Evolutionary conservation across 2,888 invertebrate species (phyloP), one percentile per base, ranked within the genome.

Genomic region (Drosophila borealis): DNA sequence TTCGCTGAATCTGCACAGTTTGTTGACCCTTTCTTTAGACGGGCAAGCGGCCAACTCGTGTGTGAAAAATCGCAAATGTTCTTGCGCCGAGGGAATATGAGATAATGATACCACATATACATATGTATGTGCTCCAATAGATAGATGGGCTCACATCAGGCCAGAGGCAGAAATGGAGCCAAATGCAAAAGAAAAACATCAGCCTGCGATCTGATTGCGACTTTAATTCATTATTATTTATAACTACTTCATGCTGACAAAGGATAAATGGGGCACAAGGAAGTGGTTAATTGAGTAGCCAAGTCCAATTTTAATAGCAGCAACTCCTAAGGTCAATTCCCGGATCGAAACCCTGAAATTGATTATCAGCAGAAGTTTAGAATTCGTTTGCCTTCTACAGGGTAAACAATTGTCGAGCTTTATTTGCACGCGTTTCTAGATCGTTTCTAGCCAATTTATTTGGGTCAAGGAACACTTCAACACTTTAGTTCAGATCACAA

Each of bases 21-120:
- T 83, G 74, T 87, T 83, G 82, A 83, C 84, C 82, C 78, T 80
- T 48, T 46, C 14, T 17, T 17, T 17, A 17, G 34, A 70, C 49
- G 41, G 34, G 48, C 66, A 57, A 51, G 67, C 57, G 4, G 66
- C 53, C 66, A 77, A 54, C 51, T 70, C 53, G 50, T 57, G 81
- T 74, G 55, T 78, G 65, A 71, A 72, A 78, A 72, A 79, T 68
- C 61, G 68, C 68, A 73, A 70, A 76, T 76, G 44, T 61, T 67
- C 46, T 53, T 54, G 46, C 45, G 65, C 68, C 41, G 45, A 48
- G 80, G 54, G 70, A 79, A 57, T 48, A 54, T 55, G 46, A 59
- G 68, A 70, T 69, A 64, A 80, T 78, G 44, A 74, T 78, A 54
- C 45, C 37, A 49, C 13, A 33, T 42, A 46, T 36, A 29, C 25